A percentile compares a stretch with the other conserved stretches of the same genome.
Conservation (phyloP, 2,113 vertebrate species). For the Heterochromis multidens region DNA sequence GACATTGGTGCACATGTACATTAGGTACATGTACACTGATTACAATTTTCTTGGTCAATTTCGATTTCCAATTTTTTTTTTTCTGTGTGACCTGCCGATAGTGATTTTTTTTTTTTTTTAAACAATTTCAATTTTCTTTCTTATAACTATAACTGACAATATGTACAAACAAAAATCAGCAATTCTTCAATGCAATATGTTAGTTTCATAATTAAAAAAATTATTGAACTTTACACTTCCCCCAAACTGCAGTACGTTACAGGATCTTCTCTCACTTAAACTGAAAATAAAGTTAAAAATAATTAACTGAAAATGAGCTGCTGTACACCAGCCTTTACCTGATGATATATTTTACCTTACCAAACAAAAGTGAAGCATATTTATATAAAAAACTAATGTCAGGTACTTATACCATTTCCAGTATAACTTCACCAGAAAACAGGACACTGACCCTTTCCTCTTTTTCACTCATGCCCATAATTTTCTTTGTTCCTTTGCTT, state of each 20-base stretch:
- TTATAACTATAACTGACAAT: not conserved
- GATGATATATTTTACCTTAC: not conserved
- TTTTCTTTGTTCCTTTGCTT: not conserved
- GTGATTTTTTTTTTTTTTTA: not conserved
- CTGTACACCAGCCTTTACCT: too few species aligned
- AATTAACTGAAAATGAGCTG: not conserved
- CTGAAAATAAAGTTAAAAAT: not conserved
- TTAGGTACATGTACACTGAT: not conserved
- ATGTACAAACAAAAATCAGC: not conserved
- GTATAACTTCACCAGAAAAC: not conserved
- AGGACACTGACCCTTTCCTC: not conserved
- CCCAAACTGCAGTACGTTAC: not conserved
- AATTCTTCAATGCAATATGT: not conserved
- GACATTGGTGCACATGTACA: not conserved
- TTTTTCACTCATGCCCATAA: not conserved
- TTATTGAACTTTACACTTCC: not conserved
- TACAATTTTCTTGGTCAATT: not conserved
- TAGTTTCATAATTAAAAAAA: not conserved
- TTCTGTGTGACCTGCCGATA: not conserved
- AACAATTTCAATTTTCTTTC: not conserved
- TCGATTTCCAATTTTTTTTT: accelerated
- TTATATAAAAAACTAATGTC: not conserved
- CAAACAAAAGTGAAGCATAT: not conserved
- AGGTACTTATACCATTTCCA: not conserved
- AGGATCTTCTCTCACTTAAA: not conserved